Conservation (phyloP, 2,113 vertebrate species). For the Himantopus leucocephalus region DNA sequence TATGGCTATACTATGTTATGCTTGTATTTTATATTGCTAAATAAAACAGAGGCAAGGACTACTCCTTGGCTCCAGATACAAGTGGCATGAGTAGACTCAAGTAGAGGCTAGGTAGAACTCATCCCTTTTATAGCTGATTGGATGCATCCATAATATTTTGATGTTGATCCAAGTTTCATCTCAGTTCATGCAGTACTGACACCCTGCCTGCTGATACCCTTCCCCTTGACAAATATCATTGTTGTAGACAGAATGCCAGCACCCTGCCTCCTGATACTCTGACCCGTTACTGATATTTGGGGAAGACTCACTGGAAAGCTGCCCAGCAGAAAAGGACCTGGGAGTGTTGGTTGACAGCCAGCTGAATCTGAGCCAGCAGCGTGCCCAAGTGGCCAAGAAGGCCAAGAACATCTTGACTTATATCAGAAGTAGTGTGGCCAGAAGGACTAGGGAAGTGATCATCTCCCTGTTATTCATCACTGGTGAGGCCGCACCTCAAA, state of each 20-base stretch:
- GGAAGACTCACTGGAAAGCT: neutral
- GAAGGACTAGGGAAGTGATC: neutral
- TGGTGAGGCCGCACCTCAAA: neutral
- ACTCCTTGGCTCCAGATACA: neutral
- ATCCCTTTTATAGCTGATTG: neutral
- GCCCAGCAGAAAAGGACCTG: neutral
- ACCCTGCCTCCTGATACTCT: neutral
- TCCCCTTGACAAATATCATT: neutral
- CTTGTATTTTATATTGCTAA: neutral
- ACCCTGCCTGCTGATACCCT: neutral
- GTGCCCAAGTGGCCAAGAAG: neutral
- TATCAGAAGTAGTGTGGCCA: neutral
- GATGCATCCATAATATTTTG: neutral
- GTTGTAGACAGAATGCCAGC: neutral
- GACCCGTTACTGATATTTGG: neutral
- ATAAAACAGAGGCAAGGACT: neutral
- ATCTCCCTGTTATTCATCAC: neutral
- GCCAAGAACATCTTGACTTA: neutral
- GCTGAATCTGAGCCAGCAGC: neutral
- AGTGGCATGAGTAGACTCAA: neutral
- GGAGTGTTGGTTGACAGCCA: neutral
- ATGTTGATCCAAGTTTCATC: neutral
- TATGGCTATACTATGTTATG: neutral
- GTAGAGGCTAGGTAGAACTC: neutral
- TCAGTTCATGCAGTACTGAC: neutral